These are phyloP conservation scores for Astyanax mexicanus DNA, from an alignment of 2,797 vertebrate species.

Conservation along the genomic window DNA sequence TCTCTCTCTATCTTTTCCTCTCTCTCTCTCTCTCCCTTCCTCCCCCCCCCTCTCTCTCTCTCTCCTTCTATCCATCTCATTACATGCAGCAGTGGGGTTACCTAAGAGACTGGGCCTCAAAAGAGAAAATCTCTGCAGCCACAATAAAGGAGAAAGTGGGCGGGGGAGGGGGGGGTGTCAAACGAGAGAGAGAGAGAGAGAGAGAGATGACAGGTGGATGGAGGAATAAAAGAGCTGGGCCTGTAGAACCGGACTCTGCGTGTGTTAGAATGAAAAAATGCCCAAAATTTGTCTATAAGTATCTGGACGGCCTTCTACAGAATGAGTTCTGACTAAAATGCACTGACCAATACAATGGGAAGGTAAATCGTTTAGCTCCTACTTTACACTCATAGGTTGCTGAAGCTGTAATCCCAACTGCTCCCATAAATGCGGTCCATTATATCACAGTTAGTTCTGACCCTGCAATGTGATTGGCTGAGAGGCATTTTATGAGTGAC, in stretches of 20 bases:
- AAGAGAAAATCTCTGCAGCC: constrained; percentile 83
- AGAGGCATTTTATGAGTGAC: too few relatives aligned
- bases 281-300: too few relatives aligned
- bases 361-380: too few relatives aligned
- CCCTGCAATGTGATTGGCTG: too few relatives aligned
- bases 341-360: too few relatives aligned
- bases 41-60: constrained; percentile 61
- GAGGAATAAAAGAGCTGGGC: constrained; percentile 52
- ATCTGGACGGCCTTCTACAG: constrained; percentile 27
- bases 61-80: constrained; percentile 80
- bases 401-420: too few relatives aligned
- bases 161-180: constrained; percentile 72
- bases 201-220: constrained; percentile 64
- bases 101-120: constrained; percentile 83
- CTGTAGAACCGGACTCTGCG: constrained; percentile 45
- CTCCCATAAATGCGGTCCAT: too few relatives aligned
- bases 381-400: too few relatives aligned
- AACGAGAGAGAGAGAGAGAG: constrained; percentile 53
- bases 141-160: constrained; percentile 84
- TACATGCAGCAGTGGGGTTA: constrained; percentile 85
- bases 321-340: not conserved
- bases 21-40: constrained; percentile 48
- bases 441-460: too few relatives aligned
- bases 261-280: too few relatives aligned
- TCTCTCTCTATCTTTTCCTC: constrained; percentile 50